Conservation (phyloP, 2,888 invertebrate species). For the Furcula furcula region DNA sequence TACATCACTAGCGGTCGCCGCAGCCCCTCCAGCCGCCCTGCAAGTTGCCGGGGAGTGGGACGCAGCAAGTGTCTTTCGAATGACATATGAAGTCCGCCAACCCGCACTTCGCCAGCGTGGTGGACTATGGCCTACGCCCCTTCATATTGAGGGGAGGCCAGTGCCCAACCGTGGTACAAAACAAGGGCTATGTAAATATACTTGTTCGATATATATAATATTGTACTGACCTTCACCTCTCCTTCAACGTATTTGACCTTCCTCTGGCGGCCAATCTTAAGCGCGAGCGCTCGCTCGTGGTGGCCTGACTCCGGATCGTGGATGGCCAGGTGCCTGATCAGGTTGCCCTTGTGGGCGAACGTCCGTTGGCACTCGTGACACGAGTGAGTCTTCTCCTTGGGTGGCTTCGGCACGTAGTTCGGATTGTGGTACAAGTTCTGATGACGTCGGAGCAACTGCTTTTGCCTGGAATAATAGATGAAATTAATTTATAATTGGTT, state of each 20-base stretch:
- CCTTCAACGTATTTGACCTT: conserved; percentile 85
- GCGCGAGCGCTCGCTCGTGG: conserved; percentile 86
- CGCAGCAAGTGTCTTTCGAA: no score
- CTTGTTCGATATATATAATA: no score
- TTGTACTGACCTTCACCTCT: conserved; percentile 24
- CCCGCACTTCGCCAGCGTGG: no score
- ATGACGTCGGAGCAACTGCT: conserved; percentile 94
- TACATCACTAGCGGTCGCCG: no score
- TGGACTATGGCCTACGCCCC: no score
- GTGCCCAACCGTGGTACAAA: no score
- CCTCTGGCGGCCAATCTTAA: conserved; percentile 90
- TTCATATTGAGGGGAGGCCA: no score
- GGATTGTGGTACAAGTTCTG: conserved; percentile 96
- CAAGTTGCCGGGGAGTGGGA: no score
- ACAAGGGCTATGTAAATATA: no score
- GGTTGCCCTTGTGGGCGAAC: conserved; percentile 94
- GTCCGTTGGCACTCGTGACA: conserved; percentile 90
- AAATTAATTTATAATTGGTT: no score
- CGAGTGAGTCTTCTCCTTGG: conserved; percentile 93
- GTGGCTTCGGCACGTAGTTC: conserved; percentile 92
- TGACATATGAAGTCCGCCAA: no score
- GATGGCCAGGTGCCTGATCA: conserved; percentile 94
- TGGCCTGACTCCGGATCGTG: conserved; percentile 93
- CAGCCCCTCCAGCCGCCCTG: no score
- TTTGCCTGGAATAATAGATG: conserved; percentile 84